Evolutionary conservation across 1,140 invertebrate species (phyloP).

Genomic region (Piezodorus guildinii): DNA sequence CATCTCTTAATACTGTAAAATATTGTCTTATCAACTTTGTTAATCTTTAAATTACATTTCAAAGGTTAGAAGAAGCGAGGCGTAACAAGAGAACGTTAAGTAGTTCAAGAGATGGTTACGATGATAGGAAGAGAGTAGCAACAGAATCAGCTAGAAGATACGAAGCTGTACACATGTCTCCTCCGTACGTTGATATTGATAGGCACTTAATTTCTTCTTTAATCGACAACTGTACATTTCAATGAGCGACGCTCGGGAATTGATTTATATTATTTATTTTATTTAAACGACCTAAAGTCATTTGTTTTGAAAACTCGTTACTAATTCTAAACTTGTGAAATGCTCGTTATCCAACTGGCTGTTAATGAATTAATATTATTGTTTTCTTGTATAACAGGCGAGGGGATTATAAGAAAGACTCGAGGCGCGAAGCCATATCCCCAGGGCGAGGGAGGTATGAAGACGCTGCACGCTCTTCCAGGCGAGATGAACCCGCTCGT

Average conservation of each 20-base stretch:
- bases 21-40: background rate
- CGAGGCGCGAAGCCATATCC: background rate
- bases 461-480: background rate
- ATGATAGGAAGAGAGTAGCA: slow-evolving; percentile 13
- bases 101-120: slow-evolving; percentile 13
- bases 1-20: background rate
- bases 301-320: no score
- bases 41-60: background rate
- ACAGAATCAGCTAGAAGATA: slow-evolving; percentile 13
- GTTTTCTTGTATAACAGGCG: no score
- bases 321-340: no score
- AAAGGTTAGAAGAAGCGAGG: slow-evolving; percentile 17
- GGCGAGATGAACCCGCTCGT: background rate
- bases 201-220: no score
- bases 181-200: background rate
- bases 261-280: no score
- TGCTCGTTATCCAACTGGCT: no score
- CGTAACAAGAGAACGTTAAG: slow-evolving; percentile 14
- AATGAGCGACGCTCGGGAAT: no score
- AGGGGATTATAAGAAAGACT: background rate
- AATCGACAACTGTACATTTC: no score
- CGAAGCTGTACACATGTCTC: slow-evolving; percentile 6
- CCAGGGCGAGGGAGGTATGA: background rate
- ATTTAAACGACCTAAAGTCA: no score
- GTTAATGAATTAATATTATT: no score